Evolutionary conservation across 2,888 invertebrate genomes (phyloP), one percentile per base, ranked within the genome.

Genomic region (Panorpa germanica): DNA sequence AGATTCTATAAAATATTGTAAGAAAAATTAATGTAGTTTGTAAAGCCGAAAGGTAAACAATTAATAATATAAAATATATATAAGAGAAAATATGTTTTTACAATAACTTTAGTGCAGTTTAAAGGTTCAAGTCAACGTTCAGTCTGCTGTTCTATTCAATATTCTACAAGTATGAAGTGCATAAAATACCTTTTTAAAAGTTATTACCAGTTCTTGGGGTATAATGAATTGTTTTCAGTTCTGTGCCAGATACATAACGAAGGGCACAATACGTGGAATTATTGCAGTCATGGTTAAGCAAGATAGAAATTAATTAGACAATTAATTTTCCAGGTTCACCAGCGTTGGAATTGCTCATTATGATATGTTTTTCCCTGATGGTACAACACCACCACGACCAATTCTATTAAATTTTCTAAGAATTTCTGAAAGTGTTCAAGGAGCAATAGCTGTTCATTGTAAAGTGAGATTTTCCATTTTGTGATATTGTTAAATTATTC

Each of bases 371-470:
- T 90, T 90, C 50, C 69, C 76, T 24, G 90, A 91, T 49, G 90
- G 90, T 4, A 74, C 78, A 9, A 75, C 76, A 14, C 90, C 91
- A 2, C 73, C 75, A 3, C 69, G 77, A 42, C 63, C 69, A 27
- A 80, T 90, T 40, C 61, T 86, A 36, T 52, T 69, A 40, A 70
- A 73, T 44, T 91, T 91, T 57, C 56, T 91, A 30, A 68, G 75
- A 42, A 70, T 88, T 33, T 63, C 71, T 29, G 88, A 90, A 54
- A 67, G 64, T 37, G 61, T 73, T 5, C 57, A 61, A 11, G 78
- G 82, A 23, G 85, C 75, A 16, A 62, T 91, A 14, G 90, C 85
- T 10, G 77, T 91, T 2, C 90, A 91, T 51, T 91, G 90, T 58
- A 91, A 88, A 70, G 81, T 73, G 59, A 39, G 14, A 8, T 15